These are phyloP conservation scores for Reticulitermes speratus DNA, from an alignment of 1,140 invertebrate genomes.

Conservation along the genomic window DNA sequence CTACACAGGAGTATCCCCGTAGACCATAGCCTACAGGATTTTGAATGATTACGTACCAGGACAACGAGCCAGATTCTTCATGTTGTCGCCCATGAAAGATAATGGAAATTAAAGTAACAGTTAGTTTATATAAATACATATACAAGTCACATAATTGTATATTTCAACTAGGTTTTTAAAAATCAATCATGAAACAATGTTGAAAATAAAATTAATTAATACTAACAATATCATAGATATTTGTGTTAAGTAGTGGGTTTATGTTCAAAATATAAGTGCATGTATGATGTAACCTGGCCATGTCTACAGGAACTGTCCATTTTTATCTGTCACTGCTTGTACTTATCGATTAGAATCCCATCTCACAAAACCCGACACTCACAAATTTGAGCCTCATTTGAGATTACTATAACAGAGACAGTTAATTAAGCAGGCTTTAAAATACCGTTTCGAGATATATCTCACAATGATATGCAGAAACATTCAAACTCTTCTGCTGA, in stretches of 20 bases:
- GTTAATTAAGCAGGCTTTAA: too few relatives aligned
- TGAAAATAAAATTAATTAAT: conserved; percentile 37
- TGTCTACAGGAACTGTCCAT: conserved; percentile 32
- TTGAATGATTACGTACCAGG: too few relatives aligned
- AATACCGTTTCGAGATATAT: too few relatives aligned
- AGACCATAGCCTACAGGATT: too few relatives aligned
- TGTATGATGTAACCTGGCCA: neutral
- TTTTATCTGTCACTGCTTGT: neutral
- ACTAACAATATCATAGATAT: conserved; percentile 37
- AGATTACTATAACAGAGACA: neutral
- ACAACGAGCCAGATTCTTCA: too few relatives aligned
- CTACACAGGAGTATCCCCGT: too few relatives aligned
- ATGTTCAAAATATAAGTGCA: too few relatives aligned
- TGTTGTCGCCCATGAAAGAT: neutral
- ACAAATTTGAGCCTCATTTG: neutral
- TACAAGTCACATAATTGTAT: conserved; percentile 18
- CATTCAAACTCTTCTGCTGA: too few relatives aligned
- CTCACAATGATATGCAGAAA: too few relatives aligned
- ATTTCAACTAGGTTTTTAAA: conserved; percentile 14
- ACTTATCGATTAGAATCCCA: neutral
- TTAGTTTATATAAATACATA: conserved; percentile 26
- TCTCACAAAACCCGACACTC: neutral
- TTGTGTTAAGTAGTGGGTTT: conserved; percentile 36
- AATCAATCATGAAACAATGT: conserved; percentile 30
- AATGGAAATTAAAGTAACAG: neutral